Evolutionary conservation across 2,113 vertebrate species (phyloP).

Genomic region (Malurus melanocephalus): DNA sequence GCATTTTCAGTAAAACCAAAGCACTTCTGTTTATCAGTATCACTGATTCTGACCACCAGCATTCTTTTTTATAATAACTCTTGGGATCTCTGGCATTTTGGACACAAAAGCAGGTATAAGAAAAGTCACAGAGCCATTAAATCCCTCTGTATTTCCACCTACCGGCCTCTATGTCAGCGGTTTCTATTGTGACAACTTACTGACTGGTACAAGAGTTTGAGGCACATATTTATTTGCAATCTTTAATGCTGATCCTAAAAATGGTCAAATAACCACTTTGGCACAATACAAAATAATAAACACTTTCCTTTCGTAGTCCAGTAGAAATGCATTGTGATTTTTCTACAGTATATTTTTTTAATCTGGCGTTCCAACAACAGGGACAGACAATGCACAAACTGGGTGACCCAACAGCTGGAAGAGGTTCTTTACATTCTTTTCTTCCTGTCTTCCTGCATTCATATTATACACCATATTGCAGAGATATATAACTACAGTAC

Average conservation of each 20-base stretch:
- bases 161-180: neutral
- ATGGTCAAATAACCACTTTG: neutral
- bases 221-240: neutral
- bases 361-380: neutral
- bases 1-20: neutral
- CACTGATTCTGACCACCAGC: neutral
- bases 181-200: neutral
- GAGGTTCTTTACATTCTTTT: neutral
- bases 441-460: neutral
- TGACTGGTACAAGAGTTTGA: neutral
- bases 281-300: neutral
- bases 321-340: neutral
- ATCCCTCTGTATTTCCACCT: neutral
- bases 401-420: neutral
- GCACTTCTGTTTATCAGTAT: neutral
- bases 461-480: neutral
- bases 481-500: neutral
- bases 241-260: constrained; percentile 6
- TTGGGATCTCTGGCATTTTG: neutral
- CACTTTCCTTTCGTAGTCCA: neutral
- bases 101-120: neutral
- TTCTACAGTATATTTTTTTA: neutral
- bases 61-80: neutral
- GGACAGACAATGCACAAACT: neutral
- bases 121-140: neutral